Conservation (phyloP, 1,140 invertebrate species). For the Matsumurasca onukii region DNA sequence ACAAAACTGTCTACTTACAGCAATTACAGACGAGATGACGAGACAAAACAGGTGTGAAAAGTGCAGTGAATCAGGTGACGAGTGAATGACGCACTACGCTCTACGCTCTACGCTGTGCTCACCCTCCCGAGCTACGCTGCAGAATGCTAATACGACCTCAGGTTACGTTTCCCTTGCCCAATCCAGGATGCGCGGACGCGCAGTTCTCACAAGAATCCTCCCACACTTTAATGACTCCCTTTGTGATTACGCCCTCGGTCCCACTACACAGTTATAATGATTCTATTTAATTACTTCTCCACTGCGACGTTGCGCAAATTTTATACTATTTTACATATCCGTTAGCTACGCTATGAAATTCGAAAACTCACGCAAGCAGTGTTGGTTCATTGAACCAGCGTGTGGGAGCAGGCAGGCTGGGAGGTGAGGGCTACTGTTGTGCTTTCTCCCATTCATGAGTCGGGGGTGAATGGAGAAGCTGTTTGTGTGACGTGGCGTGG, state of each 20-base stretch:
- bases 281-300: constrained; percentile 28
- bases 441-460: too few relatives aligned
- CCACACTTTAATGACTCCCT: constrained; percentile 30
- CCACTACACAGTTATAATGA: constrained; percentile 26
- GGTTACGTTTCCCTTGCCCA: constrained; percentile 27
- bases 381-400: constrained; percentile 2
- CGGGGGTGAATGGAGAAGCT: not conserved
- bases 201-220: constrained; percentile 30
- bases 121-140: not conserved
- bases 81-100: too few relatives aligned
- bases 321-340: constrained; percentile 26
- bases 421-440: too few relatives aligned
- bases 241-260: constrained; percentile 17
- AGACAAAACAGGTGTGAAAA: too few relatives aligned
- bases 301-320: constrained; percentile 20
- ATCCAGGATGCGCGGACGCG: constrained; percentile 29
- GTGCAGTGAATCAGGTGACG: too few relatives aligned
- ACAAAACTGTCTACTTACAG: too few relatives aligned
- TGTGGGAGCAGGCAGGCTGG: not conserved
- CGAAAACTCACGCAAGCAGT: constrained; percentile 18
- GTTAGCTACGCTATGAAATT: constrained; percentile 22
- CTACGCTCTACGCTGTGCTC: too few relatives aligned
- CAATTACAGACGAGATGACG: too few relatives aligned
- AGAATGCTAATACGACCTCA: constrained; percentile 31
- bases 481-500: not conserved